Base-by-base conservation (phyloP, 2,113 vertebrate species). In the Strix uralensis region DNA sequence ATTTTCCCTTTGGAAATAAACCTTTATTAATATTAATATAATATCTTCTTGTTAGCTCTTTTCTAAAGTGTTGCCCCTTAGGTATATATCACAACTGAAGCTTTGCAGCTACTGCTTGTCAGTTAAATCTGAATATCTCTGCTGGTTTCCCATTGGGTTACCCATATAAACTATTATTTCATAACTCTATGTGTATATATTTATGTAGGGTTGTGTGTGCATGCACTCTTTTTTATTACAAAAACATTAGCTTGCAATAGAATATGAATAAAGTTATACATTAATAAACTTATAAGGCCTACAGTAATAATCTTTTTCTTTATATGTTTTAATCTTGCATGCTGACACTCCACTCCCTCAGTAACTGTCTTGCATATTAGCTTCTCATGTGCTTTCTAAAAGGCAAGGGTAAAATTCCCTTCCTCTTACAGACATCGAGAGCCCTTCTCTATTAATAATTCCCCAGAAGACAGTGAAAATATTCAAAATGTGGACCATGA, bases 11-110 rank as follows among this genome's bases (percentile, higher is more conserved):
- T 88, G 88, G 93, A 96, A 93, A 91, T 88, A 94, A 93, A 96
- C 42, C 14, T 69, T 58, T 89, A 95, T 96, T 95, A 96, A 97
- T 93, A 96, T 94, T 95, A 91, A 96, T 95, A 86, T 27, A 69
- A 67, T 94, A 93, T 94, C 90, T 86, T 83, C 92, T 88, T 92
- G 80, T 95, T 96, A 94, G 84, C 77, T 94, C 70, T 86, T 63
- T 95, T 96, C n/a, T 74, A 93, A 96, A 95, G 78, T 80, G 54
- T 86, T 93, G 26, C 38, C 75, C 92, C 85, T 73, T 92, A 94
- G 82, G 74, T 94, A 96, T 83, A 89, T 71, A 83, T 54, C 79
- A 92, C 91, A 92, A 74, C 29, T 66, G 49, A 89, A 80, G 44
- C 15, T 86, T 84, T 90, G 46, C 72, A 83, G 29, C 51, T 74